Evolutionary conservation across 92 coral and sea anemone genomes (phyloP), one percentile per base, ranked within the genome.

Genomic region (Meandrina meandrites): DNA sequence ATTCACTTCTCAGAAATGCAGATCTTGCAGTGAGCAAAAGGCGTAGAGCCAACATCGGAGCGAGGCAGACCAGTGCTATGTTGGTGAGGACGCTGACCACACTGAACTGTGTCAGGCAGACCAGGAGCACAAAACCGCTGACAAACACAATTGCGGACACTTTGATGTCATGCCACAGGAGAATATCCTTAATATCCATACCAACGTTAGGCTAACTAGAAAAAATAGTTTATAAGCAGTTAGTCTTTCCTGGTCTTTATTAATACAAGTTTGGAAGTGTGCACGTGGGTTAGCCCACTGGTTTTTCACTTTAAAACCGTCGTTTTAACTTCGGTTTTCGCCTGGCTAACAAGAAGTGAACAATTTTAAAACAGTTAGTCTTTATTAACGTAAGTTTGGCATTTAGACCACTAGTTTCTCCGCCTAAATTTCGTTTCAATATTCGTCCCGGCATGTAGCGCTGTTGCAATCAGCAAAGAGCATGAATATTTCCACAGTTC

Each of bases 81-180:
- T 96, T 93, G 64, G 99, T 89, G 37, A 95, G 4, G 35, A 97
- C 98, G 68, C 97, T 97, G 87, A 95, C 92, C 76, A 97, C 94
- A 88, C 93, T 95, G 82, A 95, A 97, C 91, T 97, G 98, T 86
- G 98, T 95, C 91, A 97, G 81, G 74, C 99, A 93, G 13, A 94
- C 92, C 79, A 97, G 85, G 42, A 97, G 92, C 50, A 91, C 88
- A 48, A 95, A 91, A 32, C 95, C 90, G 86, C 96, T 87, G 82
- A 93, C 94, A 82, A 96, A 95, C 35, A 95, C 95, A 32, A 94
- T 87, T 16, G 90, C 94, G 37, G 98, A 92, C 80, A 93, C 94
- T 88, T 89, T 97, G 56, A 95, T 81, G 81, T 97, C 99, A 79
- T 91, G 97, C 99, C 99, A 97, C 83, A 95, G 88, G 62, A 97